phyloP scores from a whole-genome alignment of 2,888 invertebrate genomes.

The Aphodius sticticus region DNA sequence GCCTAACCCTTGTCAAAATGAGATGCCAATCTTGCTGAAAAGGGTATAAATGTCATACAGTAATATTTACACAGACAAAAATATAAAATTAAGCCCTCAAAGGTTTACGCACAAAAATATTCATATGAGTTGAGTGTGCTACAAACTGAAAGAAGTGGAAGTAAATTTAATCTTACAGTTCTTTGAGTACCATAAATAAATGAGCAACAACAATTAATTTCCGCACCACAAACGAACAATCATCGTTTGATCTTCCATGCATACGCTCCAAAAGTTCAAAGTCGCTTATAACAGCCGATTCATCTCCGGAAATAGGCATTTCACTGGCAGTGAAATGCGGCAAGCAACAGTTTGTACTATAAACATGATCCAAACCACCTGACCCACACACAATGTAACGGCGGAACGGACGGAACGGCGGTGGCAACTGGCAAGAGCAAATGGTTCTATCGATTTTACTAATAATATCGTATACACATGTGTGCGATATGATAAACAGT shows the following conservation, averaged over 20 bases:
- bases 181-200: background rate
- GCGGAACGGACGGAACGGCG: background rate
- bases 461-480: background rate
- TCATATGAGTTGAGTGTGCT: too few relatives aligned
- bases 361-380: background rate
- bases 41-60: too few relatives aligned
- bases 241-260: background rate
- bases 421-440: background rate
- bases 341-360: background rate
- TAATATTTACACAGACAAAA: too few relatives aligned
- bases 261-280: background rate
- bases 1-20: too few relatives aligned
- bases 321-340: background rate
- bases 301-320: conserved; percentile 4
- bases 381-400: background rate
- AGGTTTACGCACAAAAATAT: too few relatives aligned
- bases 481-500: background rate
- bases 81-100: too few relatives aligned
- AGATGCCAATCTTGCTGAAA: too few relatives aligned
- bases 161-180: too few relatives aligned
- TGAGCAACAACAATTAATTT: background rate
- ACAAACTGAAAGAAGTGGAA: too few relatives aligned
- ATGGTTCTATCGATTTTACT: background rate
- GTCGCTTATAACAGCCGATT: background rate
- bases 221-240: background rate